Conservation (phyloP, 2,797 vertebrate genomes). For the Syngnathus rostellatus region DNA sequence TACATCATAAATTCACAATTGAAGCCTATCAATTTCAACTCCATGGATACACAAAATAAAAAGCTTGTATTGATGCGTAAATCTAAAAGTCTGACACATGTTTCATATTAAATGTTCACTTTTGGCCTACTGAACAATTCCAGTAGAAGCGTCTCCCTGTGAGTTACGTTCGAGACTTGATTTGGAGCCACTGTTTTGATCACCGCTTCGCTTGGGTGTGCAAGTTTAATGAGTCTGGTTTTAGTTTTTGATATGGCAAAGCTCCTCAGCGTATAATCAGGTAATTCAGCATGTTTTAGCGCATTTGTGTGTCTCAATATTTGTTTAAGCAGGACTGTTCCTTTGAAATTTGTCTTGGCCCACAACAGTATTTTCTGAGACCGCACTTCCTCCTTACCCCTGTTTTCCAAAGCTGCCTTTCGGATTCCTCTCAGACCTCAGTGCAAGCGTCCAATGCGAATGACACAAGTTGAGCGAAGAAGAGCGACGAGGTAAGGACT, state of each 20-base stretch:
- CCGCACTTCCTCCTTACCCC: constrained; percentile 28
- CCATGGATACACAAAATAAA: neutral
- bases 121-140: neutral
- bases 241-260: neutral
- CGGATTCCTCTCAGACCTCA: constrained; percentile 5
- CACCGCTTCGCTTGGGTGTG: constrained; percentile 15
- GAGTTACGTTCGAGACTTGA: neutral
- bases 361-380: constrained; percentile 19
- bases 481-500: constrained; percentile 47
- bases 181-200: neutral
- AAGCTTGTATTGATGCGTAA: neutral
- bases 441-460: constrained; percentile 20
- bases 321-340: constrained; percentile 9
- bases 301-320: constrained; percentile 1
- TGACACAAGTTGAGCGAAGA: constrained; percentile 17
- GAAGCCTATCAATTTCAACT: neutral
- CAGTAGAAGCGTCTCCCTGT: neutral
- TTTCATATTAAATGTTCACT: neutral
- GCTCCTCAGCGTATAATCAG: neutral
- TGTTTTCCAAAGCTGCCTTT: constrained; percentile 9
- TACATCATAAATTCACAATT: too few relatives aligned
- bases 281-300: neutral
- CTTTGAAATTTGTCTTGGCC: constrained; percentile 47
- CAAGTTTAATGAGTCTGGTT: neutral
- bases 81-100: neutral